Evolutionary conservation across 2,888 invertebrate genomes (phyloP), one percentile per base, ranked within the genome.

Genomic region (Pterostichus madidus): DNA sequence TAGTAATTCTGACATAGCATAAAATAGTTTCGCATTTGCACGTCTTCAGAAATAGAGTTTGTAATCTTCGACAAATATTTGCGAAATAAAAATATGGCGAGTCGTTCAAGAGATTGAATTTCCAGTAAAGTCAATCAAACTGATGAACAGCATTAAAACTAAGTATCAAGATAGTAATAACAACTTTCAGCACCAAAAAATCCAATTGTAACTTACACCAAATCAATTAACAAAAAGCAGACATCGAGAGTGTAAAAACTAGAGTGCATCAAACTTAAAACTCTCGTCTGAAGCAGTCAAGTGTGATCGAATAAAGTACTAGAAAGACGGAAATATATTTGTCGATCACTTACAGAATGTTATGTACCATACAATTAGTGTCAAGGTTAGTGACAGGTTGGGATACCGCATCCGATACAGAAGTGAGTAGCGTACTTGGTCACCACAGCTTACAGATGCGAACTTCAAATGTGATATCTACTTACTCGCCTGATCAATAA

Each of bases 171-270:
- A 39, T 39, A 64, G 39, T 64, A 64, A 64, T 64, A 64, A 64
- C 39, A 71, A 71, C 44, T 71, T 71, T 44, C 17, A 44, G 68
- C 39, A 39, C 44, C 68, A 44, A 71, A 71, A 71, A 71, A 44
- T 44, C 44, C 68, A 44, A 71, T 71, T 71, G 68, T 71, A 71
- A 71, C 68, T 71, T 71, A 71, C 46, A 71, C 68, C 68, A 71
- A 71, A 44, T 15, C 68, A 71, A 71, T 71, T 71, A 71, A 71
- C 15, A 71, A 64, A 71, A 71, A 15, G 13, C 7, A 13, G 68
- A 61, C 6, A 71, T 39, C 44, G 17, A 71, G 24, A 39, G 15
- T 44, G 17, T 44, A 71, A 71, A 71, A 71, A 71, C 68, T 71
- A 10, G 68, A 71, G 68, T 71, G 44, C 68, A 39, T 71, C 68